A percentile compares a stretch with the other conserved stretches of the same genome.
phyloP scores from a whole-genome alignment of 1,140 invertebrate genomes.

The Zophobas morio region DNA sequence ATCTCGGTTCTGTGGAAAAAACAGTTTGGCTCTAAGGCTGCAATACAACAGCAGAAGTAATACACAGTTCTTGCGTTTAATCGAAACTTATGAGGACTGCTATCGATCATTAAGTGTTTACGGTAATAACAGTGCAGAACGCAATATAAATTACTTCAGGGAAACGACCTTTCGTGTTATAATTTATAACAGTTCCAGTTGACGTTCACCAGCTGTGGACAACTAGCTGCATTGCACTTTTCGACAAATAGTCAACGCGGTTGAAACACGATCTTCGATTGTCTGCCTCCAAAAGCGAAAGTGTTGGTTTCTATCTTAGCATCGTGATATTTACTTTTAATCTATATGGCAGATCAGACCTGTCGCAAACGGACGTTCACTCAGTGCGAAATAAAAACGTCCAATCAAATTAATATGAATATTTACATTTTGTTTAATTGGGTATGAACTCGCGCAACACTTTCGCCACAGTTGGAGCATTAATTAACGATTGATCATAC shows the following conservation, averaged over 20 bases:
- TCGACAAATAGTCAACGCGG: conserved; percentile 28
- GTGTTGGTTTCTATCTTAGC: background rate
- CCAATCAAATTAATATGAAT: conserved; percentile 8
- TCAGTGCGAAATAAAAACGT: conserved; percentile 12
- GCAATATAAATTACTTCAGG: conserved; percentile 38
- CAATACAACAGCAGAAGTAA: conserved; percentile 19
- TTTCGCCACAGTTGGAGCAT: conserved; percentile 19
- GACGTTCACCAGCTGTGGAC: conserved; percentile 38
- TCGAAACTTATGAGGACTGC: conserved; percentile 39
- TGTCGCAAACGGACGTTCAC: conserved; percentile 35
- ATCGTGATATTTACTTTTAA: conserved; percentile 39
- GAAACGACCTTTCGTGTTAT: conserved; percentile 40
- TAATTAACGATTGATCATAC: conserved; percentile 26
- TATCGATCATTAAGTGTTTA: conserved; percentile 43
- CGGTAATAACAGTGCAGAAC: conserved; percentile 42
- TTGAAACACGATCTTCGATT: conserved; percentile 28
- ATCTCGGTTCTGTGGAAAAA: conserved; percentile 1
- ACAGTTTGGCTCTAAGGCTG: conserved; percentile 6
- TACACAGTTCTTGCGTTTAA: conserved; percentile 18
- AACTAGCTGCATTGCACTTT: conserved; percentile 40
- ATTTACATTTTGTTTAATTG: conserved; percentile 33
- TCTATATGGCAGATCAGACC: conserved; percentile 26
- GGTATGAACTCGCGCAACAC: conserved; percentile 28
- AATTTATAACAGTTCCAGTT: conserved; percentile 38
- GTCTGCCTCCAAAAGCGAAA: conserved; percentile 7